A percentile compares a stretch with the other conserved stretches of the same genome.
Conservation (phyloP, 2,888 invertebrate genomes). For the Bugula neritina region DNA sequence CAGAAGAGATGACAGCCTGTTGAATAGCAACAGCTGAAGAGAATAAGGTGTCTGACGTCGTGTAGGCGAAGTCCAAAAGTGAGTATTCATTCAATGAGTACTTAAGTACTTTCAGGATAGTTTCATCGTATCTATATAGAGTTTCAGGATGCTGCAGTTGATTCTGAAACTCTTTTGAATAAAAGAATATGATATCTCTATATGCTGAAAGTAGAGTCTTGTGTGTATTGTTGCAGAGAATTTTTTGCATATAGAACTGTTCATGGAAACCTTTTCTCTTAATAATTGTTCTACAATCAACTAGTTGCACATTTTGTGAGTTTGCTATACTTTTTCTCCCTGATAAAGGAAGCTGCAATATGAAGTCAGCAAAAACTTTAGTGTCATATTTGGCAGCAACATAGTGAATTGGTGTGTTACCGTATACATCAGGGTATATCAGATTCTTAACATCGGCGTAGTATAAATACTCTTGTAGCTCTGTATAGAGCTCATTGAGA, state of each 20-base stretch:
- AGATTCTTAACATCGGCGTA: neutral
- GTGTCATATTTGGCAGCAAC: neutral
- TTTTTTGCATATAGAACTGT: neutral
- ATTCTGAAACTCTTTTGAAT: too few species aligned
- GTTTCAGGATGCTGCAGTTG: neutral
- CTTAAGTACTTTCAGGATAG: neutral
- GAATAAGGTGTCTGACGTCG: too few species aligned
- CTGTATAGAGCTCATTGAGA: neutral
- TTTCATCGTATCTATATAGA: neutral
- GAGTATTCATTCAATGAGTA: neutral
- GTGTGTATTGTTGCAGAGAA: too few species aligned
- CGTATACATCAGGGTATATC: too few species aligned
- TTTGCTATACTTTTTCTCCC: neutral
- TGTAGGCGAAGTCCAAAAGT: too few species aligned
- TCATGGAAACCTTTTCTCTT: neutral
- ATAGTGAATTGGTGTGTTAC: conserved; percentile 1
- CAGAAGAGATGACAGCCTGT: too few species aligned
- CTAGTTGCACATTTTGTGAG: neutral
- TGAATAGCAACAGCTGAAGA: too few species aligned
- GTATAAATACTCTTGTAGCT: neutral
- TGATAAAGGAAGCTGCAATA: neutral
- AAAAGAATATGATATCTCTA: neutral
- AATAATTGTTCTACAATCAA: neutral
- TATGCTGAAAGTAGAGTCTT: too few species aligned
- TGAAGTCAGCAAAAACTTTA: neutral